Base-by-base conservation (phyloP, 1,140 invertebrate species). In the Patella vulgata region DNA sequence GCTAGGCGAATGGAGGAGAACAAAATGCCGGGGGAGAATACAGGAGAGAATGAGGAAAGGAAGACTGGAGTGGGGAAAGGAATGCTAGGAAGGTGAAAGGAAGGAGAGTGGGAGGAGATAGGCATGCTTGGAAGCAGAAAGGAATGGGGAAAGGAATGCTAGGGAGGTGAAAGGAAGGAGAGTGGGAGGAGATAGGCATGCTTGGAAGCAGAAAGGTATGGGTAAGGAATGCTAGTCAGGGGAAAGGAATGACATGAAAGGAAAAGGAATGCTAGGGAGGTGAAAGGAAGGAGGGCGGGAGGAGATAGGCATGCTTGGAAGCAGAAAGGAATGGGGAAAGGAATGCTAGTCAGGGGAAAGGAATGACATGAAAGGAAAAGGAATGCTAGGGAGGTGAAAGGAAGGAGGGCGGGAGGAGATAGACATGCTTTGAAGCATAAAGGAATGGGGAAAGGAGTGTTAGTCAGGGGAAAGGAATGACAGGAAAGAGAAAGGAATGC, bases 281-380 rank as follows among this genome's bases (percentile, higher is more conserved):
- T 27, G 25, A n/a, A 25, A n/a, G 23, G 28, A 42, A 36, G 30
- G 53, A 47, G 33, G 36, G 47, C 40, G 64, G 48, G 43, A 33
- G 30, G 48, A 42, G 40, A 23, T 53, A 63, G 68, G 46, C 64
- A 19, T 12, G 57, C 62, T 23, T 28, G 23, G 55, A 17, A 47
- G 40, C 60, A 82, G 79, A 30, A 66, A 75, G 54, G 79, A 81
- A 56, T 81, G 77, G 66, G 59, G 31, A 51, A 27, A 47, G 47
- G 48, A 63, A 60, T 52, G 43, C 53, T 36, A 50, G 57, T 46
- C 52, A 65, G 48, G 40, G 19, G 33, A 39, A 28, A 39, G 31
- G 42, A 19, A 30, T 33, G 40, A 52, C 56, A 12, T n/a, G 48
- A 21, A 19, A 44, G 64, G 48, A 27, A 28, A 17, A 31, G 48